Percentiles rank a stretch among this genome's conserved stretches.
These are phyloP conservation scores for Maccullochella peelii DNA, from an alignment of 2,113 vertebrate genomes.

Conservation along the genomic window DNA sequence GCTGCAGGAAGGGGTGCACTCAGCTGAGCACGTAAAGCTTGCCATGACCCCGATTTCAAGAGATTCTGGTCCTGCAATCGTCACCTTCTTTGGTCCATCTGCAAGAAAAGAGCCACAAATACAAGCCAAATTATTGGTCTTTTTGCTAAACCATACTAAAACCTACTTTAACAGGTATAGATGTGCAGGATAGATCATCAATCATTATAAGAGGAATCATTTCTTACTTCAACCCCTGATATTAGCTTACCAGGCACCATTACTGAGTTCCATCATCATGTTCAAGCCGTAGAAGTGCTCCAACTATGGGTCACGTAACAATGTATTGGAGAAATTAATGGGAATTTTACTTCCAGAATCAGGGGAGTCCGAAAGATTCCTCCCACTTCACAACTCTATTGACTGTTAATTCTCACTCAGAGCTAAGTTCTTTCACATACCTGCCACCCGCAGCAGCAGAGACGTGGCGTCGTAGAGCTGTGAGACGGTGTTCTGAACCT, in stretches of 20 bases:
- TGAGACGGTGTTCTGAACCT: not conserved
- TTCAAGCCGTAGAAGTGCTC: not conserved
- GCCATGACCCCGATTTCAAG: constrained; percentile 30
- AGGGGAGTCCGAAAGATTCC: too few species aligned
- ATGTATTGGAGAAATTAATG: too few species aligned
- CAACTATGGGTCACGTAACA: not conserved
- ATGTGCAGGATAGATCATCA: not conserved
- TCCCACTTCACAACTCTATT: too few species aligned
- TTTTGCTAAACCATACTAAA: not conserved
- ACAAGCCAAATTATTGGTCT: not conserved
- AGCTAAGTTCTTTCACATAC: not conserved
- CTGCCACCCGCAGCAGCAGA: not conserved
- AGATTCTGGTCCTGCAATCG: constrained; percentile 37
- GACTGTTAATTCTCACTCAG: not conserved
- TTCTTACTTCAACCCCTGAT: not conserved
- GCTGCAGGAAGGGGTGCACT: constrained; percentile 53
- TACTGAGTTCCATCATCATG: not conserved
- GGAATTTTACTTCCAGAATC: too few species aligned
- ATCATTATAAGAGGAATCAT: not conserved
- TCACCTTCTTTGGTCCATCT: constrained; percentile 45
- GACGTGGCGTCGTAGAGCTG: not conserved
- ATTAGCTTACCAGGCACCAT: constrained; percentile 30
- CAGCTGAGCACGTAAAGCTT: constrained; percentile 35
- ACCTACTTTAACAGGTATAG: too few species aligned
- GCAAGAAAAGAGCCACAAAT: constrained; percentile 1